Conservation (phyloP, 1,140 invertebrate species). For the Notospermus geniculatus region DNA sequence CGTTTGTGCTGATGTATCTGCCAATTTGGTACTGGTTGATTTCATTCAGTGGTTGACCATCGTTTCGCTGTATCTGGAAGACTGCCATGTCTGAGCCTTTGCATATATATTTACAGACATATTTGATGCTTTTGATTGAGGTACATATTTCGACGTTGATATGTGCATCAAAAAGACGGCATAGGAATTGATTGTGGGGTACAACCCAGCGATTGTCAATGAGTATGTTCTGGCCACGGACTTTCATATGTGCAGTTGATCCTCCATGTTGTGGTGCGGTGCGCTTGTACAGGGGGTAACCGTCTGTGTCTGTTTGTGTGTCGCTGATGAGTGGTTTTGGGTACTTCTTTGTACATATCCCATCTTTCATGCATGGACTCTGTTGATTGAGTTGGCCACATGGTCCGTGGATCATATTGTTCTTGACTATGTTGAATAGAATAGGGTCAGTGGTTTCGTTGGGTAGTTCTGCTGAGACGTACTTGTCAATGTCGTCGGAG, state of each 20-base stretch:
- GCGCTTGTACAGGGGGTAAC: slow-evolving; percentile 20
- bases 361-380: slow-evolving; percentile 30
- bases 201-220: slow-evolving; percentile 20
- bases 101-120: slow-evolving; percentile 50
- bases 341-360: slow-evolving; percentile 28
- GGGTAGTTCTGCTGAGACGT: slow-evolving; percentile 27
- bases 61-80: slow-evolving; percentile 13
- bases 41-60: slow-evolving; percentile 18
- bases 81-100: slow-evolving; percentile 37
- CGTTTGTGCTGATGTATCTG: too few relatives aligned
- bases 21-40: slow-evolving; percentile 18
- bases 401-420: slow-evolving; percentile 30
- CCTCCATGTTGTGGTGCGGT: not conserved
- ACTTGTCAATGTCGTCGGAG: slow-evolving; percentile 16
- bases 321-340: slow-evolving; percentile 21
- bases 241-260: not conserved
- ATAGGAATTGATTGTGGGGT: slow-evolving; percentile 24
- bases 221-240: slow-evolving; percentile 1
- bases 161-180: slow-evolving; percentile 24
- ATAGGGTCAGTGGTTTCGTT: slow-evolving; percentile 14
- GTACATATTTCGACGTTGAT: slow-evolving; percentile 30
- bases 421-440: slow-evolving; percentile 19
- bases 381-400: slow-evolving; percentile 21
- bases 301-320: slow-evolving; percentile 18
- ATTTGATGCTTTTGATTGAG: slow-evolving; percentile 28